phyloP scores from a whole-genome alignment of 1,140 invertebrate genomes.

The Heliconius nattereri region DNA sequence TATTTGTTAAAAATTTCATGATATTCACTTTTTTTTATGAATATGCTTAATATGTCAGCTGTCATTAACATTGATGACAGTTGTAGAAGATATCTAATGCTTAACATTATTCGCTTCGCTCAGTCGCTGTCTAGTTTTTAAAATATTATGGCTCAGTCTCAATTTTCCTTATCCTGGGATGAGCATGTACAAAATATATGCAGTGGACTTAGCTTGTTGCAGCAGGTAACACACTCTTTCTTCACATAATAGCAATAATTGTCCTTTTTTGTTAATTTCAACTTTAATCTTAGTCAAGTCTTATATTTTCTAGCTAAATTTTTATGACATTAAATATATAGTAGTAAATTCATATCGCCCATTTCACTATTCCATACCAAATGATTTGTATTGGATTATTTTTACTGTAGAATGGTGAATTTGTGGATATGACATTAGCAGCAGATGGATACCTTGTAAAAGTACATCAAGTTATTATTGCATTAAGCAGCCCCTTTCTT shows the following conservation, averaged over 20 bases:
- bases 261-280: neutral
- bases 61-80: neutral
- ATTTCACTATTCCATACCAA: neutral
- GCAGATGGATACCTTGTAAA: conserved; percentile 88
- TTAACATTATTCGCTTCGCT: neutral
- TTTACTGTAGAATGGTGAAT: conserved; percentile 83
- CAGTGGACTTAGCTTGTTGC: conserved; percentile 59
- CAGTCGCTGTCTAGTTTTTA: neutral
- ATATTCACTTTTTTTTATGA: neutral
- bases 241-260: neutral
- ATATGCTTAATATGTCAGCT: neutral
- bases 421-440: conserved; percentile 90
- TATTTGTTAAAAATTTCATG: neutral
- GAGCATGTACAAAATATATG: conserved; percentile 60
- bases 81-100: neutral
- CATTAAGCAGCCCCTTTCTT: conserved; percentile 88
- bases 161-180: conserved; percentile 59
- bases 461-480: conserved; percentile 88
- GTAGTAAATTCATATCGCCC: neutral
- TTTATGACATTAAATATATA: neutral
- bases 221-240: conserved; percentile 55
- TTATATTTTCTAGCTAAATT: neutral
- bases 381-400: neutral
- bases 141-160: conserved; percentile 38
- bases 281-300: neutral